Percentiles rank a stretch among this genome's conserved stretches.
Evolutionary conservation across 2,797 vertebrate genomes (phyloP).

Genomic region (Gastrophryne carolinensis): DNA sequence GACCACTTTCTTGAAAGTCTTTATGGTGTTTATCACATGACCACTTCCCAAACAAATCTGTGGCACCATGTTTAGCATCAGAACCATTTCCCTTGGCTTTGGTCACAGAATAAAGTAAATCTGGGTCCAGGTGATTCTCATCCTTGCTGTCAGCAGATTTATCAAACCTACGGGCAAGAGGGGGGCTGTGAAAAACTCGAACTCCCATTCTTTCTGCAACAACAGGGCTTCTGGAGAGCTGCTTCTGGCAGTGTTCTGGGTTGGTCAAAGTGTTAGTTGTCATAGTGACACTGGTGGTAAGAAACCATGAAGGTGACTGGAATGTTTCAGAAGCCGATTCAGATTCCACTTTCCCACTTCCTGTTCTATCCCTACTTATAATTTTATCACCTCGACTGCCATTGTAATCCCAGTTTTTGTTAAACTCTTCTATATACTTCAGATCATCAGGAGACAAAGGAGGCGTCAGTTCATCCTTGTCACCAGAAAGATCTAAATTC

Average conservation of each 20-base stretch:
- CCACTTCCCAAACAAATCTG: slow-evolving; percentile 84
- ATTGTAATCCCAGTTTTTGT: slow-evolving; percentile 86
- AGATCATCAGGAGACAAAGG: slow-evolving; percentile 95
- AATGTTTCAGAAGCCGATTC: slow-evolving; percentile 71
- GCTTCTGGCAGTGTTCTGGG: slow-evolving; percentile 88
- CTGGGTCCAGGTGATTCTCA: slow-evolving; percentile 60
- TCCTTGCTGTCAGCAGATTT: slow-evolving; percentile 58
- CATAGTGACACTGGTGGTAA: slow-evolving; percentile 92
- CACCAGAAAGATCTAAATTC: slow-evolving; percentile 68
- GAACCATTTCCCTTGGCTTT: slow-evolving; percentile 65
- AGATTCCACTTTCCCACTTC: slow-evolving; percentile 63
- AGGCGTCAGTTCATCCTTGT: slow-evolving; percentile 85
- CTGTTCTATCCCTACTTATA: slow-evolving; percentile 71
- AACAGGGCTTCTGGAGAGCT: slow-evolving; percentile 67
- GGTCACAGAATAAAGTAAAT: slow-evolving; percentile 66
- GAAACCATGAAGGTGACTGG: slow-evolving; percentile 86
- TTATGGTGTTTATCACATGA: slow-evolving; percentile 74
- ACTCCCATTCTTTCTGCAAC: slow-evolving; percentile 78
- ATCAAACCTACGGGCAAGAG: slow-evolving; percentile 69
- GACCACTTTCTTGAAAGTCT: slow-evolving; percentile 76
- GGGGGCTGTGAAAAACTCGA: slow-evolving; percentile 84
- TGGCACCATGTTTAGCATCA: slow-evolving; percentile 67
- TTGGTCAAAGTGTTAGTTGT: slow-evolving; percentile 92
- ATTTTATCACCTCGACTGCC: slow-evolving; percentile 62
- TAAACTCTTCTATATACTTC: slow-evolving; percentile 97